Evolutionary conservation across 2,888 invertebrate genomes (phyloP).

Genomic region (Orchesellides sinensis): DNA sequence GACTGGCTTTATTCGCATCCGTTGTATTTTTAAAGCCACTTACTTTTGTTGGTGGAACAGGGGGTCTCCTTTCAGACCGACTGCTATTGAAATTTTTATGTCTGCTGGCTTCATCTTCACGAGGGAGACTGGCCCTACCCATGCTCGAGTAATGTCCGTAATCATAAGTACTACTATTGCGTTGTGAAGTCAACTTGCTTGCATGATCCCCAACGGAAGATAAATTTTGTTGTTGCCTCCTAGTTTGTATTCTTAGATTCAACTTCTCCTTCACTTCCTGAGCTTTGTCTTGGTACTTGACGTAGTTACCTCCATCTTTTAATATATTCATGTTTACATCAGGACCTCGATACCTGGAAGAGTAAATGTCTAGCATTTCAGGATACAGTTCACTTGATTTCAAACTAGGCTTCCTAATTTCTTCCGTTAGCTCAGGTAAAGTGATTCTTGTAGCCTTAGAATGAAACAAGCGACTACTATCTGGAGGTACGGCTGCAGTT

Average conservation of each 20-base stretch:
- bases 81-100: background rate
- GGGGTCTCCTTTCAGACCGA: conserved; percentile 24
- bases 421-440: background rate
- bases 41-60: conserved; percentile 10
- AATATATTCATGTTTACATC: conserved; percentile 42
- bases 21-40: background rate
- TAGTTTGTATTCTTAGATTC: conserved; percentile 1
- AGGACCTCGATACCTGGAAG: conserved; percentile 21
- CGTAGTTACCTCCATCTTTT: conserved; percentile 18
- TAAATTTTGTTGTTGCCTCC: background rate
- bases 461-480: conserved; percentile 2
- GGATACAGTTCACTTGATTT: conserved; percentile 30
- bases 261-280: conserved; percentile 36
- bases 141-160: background rate
- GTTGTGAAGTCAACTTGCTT: conserved; percentile 3
- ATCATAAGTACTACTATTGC: conserved; percentile 15
- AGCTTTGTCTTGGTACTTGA: background rate
- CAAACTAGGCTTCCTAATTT: background rate
- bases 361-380: conserved; percentile 21
- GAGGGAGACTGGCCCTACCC: background rate
- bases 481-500: conserved; percentile 10
- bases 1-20: background rate
- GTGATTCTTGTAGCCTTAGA: background rate
- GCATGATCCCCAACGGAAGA: conserved; percentile 26
- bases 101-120: background rate